Evolutionary conservation across 2,888 invertebrate species (phyloP), one percentile per base, ranked within the genome.

Genomic region (Loripinus fragilis): DNA sequence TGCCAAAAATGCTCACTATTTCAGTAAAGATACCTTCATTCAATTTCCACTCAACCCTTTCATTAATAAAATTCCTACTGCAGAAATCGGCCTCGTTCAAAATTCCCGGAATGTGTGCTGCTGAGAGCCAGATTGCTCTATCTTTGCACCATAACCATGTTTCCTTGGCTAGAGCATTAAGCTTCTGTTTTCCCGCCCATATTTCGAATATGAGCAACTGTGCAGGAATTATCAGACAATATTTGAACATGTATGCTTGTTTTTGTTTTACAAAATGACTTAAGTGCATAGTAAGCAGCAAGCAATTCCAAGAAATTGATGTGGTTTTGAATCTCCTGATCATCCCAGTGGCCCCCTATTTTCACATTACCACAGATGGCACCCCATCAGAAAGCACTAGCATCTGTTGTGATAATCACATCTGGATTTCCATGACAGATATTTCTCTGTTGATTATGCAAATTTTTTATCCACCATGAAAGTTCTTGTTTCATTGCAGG

Each of bases 21-120:
- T 66, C 30, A 2, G 25, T 5, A 60, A 72, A 77, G 30, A 77
- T 45, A 5, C 33, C 3, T 33, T 50, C 25, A 60, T 69, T 12
- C 1, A 79, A 55, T 28, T 71, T 30, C 75, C 79, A 79, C 38
- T 79, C 79, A 41, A 68, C 41, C 52, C 60, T 69, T 2, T 76
- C 73, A 55, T 79, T 72, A 30, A 72, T 67, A 17, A 25, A 28
- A 20, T 42, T 38, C 10, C 45, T 55, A 68, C 52, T 69, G 17
- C 69, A 42, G 15, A 7, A 10, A n/a, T 12, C 28, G 5, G 28
- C n/a, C 28, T 55, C 60, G 60, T 69, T n/a, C 28, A 10, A 28
- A 48, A 45, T 17, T 28, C 20, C 28, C 38, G 55, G 7, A n/a
- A 48, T 48, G 7, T 20, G n/a, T 20, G 48, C 7, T 48, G 48